phyloP scores from a whole-genome alignment of 2,888 invertebrate species.

The Nephrotoma guestfalica region DNA sequence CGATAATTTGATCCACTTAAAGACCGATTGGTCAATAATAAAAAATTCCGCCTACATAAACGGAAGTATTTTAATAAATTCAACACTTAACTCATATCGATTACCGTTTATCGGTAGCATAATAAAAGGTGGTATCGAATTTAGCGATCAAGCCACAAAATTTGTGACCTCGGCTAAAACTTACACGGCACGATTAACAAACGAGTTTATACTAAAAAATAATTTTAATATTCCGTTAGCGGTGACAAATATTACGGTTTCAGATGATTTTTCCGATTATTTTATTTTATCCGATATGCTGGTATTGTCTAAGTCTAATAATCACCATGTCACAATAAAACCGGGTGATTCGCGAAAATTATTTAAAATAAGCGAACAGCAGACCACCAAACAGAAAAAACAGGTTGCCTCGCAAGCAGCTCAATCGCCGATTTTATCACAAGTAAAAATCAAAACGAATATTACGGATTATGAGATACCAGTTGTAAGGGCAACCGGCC shows the following conservation, averaged over 20 bases:
- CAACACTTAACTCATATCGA: constrained; percentile 18
- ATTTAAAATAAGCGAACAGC: constrained; percentile 19
- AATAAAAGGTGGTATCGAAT: constrained; percentile 34
- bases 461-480: constrained; percentile 34
- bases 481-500: constrained; percentile 34
- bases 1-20: constrained; percentile 6
- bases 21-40: constrained; percentile 11
- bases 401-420: neutral
- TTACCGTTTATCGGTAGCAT: constrained; percentile 42
- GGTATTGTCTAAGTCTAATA: neutral
- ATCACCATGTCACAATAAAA: constrained; percentile 15
- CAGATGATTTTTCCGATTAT: constrained; percentile 40
- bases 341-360: constrained; percentile 22
- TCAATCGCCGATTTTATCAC: constrained; percentile 12
- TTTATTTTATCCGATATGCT: constrained; percentile 39
- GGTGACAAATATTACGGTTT: constrained; percentile 53
- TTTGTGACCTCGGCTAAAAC: constrained; percentile 12
- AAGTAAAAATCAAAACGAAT: constrained; percentile 35
- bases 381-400: neutral
- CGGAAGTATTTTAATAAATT: constrained; percentile 9
- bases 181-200: neutral
- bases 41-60: constrained; percentile 3
- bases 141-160: constrained; percentile 32
- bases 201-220: constrained; percentile 48
- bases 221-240: constrained; percentile 57